phyloP scores from a whole-genome alignment of 2,888 invertebrate genomes.

The Ganaspis brasiliensis region DNA sequence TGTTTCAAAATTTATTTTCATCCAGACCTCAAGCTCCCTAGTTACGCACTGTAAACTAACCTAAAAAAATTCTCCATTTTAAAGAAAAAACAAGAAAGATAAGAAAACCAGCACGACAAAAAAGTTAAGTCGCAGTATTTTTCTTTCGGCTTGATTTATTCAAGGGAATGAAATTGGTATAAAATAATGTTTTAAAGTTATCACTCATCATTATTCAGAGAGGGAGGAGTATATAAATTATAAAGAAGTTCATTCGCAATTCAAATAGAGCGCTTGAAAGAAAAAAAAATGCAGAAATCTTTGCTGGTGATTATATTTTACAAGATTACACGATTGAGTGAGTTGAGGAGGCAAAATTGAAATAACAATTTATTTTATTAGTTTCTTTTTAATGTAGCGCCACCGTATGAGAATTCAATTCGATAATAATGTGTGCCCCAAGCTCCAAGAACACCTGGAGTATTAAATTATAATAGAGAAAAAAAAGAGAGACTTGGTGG shows the following conservation, averaged over 20 bases:
- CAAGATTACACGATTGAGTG: slow-evolving; percentile 28
- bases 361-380: slow-evolving; percentile 37
- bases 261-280: slow-evolving; percentile 3
- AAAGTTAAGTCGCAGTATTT: background rate
- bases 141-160: background rate
- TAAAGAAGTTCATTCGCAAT: slow-evolving; percentile 19
- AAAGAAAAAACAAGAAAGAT: too few species aligned
- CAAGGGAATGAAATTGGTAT: slow-evolving; percentile 1
- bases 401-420: background rate
- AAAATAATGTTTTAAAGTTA: slow-evolving; percentile 11
- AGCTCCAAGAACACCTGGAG: slow-evolving; percentile 8
- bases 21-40: too few species aligned
- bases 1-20: too few species aligned
- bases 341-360: slow-evolving; percentile 4
- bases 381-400: background rate
- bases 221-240: slow-evolving; percentile 20
- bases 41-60: too few species aligned
- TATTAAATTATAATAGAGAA: slow-evolving; percentile 35
- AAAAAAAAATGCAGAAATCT: slow-evolving; percentile 20
- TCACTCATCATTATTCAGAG: slow-evolving; percentile 10
- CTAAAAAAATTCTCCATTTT: too few species aligned
- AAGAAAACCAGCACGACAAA: too few species aligned
- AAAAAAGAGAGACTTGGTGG: slow-evolving; percentile 26
- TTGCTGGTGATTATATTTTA: slow-evolving; percentile 3
- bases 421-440: background rate